Base-by-base conservation (phyloP, 2,797 vertebrate species). In the Syngnathus rostellatus region DNA sequence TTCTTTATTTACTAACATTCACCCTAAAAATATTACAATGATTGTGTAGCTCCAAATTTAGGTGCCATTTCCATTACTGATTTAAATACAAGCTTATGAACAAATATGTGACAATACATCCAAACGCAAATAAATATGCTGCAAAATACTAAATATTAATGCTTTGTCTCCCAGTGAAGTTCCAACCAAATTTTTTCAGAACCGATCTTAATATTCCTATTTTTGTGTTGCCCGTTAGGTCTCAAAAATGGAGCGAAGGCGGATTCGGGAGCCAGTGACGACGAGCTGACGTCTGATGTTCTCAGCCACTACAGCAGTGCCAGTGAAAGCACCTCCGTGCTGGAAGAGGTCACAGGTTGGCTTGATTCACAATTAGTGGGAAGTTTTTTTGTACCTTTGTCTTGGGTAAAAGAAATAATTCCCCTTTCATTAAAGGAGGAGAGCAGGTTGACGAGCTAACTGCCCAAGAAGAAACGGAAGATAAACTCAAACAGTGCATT, bases 401-500 rank as follows among this genome's bases (percentile, higher is more conserved):
- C 43, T 45, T 45, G 31, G 31, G 31, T 31, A 31, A 31, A 14
- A 45, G 3, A 31, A 25, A 16, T 57, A 12, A 57, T 57, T 25
- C 9, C 23, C 3, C 0, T 5, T 19, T 60, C 31, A 21, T n/a
- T 63, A 5, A 66, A 95, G 94, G 92, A 68, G 89, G 77, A 0
- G 93, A 97, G 62, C 87, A 85, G 0, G 86, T 90, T 53, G 92
- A 93, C 51, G 93, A 95, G 65, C 93, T 90, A 79, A 89, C 91
- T 14, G 94, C 91, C 50, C 93, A 94, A 84, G 96, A 96, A 68
- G 93, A 94, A 77, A 90, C 86, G 0, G 94, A 97, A 79, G 94
- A 97, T 83, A 95, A 95, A 77, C 88, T 99, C 71, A 98, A 92
- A 75, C 94, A 94, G 65, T 92, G 90, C 74, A 93, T 98, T 63